phyloP scores from a whole-genome alignment of 2,113 vertebrate genomes.

The Zootoca vivipara region DNA sequence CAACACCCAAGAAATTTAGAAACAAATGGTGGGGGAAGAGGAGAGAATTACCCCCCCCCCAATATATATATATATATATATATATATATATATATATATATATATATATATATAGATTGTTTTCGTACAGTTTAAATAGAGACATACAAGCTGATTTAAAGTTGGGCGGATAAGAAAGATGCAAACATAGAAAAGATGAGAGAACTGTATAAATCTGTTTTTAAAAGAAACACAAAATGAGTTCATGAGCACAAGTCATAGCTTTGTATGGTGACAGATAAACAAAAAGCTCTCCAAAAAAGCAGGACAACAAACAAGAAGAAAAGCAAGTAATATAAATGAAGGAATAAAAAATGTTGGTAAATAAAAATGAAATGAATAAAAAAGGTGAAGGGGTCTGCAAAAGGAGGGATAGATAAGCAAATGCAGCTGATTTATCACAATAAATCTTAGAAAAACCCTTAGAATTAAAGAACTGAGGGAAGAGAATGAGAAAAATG shows the following conservation, averaged over 20 bases:
- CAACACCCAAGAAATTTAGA: neutral
- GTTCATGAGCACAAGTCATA: neutral
- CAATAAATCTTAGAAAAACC: neutral
- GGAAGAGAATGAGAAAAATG: neutral
- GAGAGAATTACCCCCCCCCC: neutral
- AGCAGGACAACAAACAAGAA: neutral
- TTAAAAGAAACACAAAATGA: neutral
- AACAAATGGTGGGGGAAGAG: neutral
- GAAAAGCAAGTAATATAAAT: neutral
- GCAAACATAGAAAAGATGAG: neutral
- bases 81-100: no score
- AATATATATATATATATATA: no score
- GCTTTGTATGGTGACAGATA: neutral
- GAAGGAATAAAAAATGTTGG: neutral
- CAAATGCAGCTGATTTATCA: neutral
- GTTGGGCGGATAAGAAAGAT: neutral
- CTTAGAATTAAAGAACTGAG: neutral
- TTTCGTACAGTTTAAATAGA: neutral
- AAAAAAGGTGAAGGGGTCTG: neutral
- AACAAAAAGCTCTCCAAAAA: neutral
- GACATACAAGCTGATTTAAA: neutral
- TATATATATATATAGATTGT: no score
- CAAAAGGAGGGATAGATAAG: neutral
- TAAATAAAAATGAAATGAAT: neutral
- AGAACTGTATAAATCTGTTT: neutral